Evolutionary conservation across 1,140 invertebrate genomes (phyloP).

Genomic region (Conopomorpha cramerella): DNA sequence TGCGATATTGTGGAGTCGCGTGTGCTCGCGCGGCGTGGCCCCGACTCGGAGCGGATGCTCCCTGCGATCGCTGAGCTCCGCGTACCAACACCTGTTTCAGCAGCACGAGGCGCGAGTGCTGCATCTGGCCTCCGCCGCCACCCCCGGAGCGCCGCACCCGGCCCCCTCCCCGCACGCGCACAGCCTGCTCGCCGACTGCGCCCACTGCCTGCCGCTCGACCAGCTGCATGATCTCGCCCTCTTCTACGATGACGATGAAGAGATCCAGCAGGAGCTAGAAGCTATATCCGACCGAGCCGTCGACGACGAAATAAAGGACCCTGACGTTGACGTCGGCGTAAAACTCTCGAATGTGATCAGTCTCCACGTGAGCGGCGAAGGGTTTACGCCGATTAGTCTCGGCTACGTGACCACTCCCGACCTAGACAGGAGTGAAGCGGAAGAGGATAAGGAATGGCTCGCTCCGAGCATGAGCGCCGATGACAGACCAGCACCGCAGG

Average conservation of each 20-base stretch:
- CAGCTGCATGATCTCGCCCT: slow-evolving; percentile 43
- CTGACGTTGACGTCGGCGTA: slow-evolving; percentile 36
- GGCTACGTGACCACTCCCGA: slow-evolving; percentile 25
- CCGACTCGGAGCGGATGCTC: slow-evolving; percentile 52
- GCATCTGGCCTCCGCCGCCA: slow-evolving; percentile 12
- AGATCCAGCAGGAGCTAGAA: slow-evolving; percentile 31
- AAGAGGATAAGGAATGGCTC: slow-evolving; percentile 39
- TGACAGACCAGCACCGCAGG: slow-evolving; percentile 23
- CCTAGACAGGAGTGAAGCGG: slow-evolving; percentile 19
- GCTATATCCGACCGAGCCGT: not conserved
- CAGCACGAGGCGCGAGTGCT: slow-evolving; percentile 49
- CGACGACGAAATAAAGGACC: slow-evolving; percentile 7
- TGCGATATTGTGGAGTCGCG: slow-evolving; percentile 51
- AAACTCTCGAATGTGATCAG: slow-evolving; percentile 47
- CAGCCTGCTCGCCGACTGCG: slow-evolving; percentile 43
- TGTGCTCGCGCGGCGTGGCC: slow-evolving; percentile 34
- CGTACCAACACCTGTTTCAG: slow-evolving; percentile 45
- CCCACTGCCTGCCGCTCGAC: no score
- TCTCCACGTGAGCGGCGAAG: slow-evolving; percentile 33
- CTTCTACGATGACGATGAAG: slow-evolving; percentile 49
- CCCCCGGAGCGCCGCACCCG: slow-evolving; percentile 5
- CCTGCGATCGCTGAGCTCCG: slow-evolving; percentile 39
- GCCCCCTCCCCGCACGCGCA: slow-evolving; percentile 25
- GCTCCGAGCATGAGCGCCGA: slow-evolving; percentile 44
- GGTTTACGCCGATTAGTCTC: slow-evolving; percentile 16